Evolutionary conservation across 2,113 vertebrate genomes (phyloP).

Genomic region (Cyanoderma ruficeps): DNA sequence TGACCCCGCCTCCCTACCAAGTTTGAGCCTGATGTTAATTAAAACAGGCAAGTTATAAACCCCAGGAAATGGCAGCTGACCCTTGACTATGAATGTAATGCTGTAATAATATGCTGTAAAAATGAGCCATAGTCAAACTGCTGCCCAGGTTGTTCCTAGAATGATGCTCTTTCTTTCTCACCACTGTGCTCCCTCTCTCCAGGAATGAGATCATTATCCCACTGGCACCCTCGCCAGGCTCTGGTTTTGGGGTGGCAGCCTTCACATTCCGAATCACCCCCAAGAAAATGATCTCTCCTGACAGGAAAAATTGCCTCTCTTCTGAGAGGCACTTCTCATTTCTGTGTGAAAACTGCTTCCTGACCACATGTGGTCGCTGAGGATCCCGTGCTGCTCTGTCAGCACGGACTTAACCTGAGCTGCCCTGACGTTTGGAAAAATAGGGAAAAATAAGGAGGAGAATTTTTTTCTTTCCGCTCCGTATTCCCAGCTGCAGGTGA

Average conservation of each 20-base stretch:
- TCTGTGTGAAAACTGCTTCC: neutral
- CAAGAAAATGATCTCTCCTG: neutral
- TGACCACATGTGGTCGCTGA: neutral
- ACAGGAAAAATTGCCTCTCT: neutral
- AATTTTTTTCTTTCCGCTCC: accelerated
- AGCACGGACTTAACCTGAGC: neutral
- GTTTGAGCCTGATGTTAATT: slow-evolving; percentile 83
- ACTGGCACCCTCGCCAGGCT: neutral
- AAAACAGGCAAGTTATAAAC: slow-evolving; percentile 86
- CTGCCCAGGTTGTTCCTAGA: slow-evolving; percentile 70
- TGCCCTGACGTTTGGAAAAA: neutral
- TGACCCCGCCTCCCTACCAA: slow-evolving; percentile 75
- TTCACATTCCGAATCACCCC: neutral
- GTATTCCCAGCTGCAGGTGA: accelerated
- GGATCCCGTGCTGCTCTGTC: neutral
- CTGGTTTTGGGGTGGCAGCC: neutral
- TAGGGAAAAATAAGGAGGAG: neutral
- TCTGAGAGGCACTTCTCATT: neutral
- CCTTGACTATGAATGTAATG: slow-evolving; percentile 80
- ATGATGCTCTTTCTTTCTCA: slow-evolving; percentile 62
- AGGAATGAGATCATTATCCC: slow-evolving; percentile 25
- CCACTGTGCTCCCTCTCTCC: slow-evolving; percentile 8
- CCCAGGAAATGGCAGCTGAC: slow-evolving; percentile 86
- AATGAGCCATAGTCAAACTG: slow-evolving; percentile 68
- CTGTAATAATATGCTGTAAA: slow-evolving; percentile 81